A percentile compares a stretch with the other conserved stretches of the same genome.
phyloP scores from a whole-genome alignment of 1,140 invertebrate genomes.

The Pachyrhynchus sulphureomaculatus region DNA sequence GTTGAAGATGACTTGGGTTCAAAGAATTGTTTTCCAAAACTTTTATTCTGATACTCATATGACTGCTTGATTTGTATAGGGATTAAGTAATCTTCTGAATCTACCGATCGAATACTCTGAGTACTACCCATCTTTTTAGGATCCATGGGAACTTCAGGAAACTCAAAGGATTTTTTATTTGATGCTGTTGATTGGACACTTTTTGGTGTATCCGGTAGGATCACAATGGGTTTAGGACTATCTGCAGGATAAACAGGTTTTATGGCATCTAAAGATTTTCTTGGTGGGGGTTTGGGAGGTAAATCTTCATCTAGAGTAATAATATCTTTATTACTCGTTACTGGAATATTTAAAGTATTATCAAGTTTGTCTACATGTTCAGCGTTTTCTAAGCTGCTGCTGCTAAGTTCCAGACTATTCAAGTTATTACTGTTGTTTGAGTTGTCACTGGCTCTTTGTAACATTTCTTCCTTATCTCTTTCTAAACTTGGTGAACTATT shows the following conservation, averaged over 20 bases:
- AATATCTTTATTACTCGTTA: constrained; percentile 7
- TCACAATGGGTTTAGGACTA: constrained; percentile 38
- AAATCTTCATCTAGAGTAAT: constrained; percentile 39
- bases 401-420: not conserved
- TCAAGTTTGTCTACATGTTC: not conserved
- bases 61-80: constrained; percentile 17
- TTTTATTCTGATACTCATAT: not conserved
- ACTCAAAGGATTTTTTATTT: constrained; percentile 33
- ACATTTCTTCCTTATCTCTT: not conserved
- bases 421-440: not conserved
- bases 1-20: constrained; percentile 43
- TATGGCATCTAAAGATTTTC: constrained; percentile 40
- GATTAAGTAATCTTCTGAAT: constrained; percentile 24
- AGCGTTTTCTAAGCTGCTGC: not conserved
- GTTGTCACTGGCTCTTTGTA: not conserved
- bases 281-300: constrained; percentile 52
- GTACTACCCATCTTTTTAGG: constrained; percentile 14
- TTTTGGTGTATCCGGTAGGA: constrained; percentile 10
- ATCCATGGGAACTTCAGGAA: constrained; percentile 31
- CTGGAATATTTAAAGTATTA: constrained; percentile 15
- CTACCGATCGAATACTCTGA: constrained; percentile 16
- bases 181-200: constrained; percentile 3
- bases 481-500: not conserved
- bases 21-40: constrained; percentile 25
- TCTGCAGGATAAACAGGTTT: constrained; percentile 44